Conservation (phyloP, 2,113 vertebrate genomes). For the Proterorhinus semilunaris region DNA sequence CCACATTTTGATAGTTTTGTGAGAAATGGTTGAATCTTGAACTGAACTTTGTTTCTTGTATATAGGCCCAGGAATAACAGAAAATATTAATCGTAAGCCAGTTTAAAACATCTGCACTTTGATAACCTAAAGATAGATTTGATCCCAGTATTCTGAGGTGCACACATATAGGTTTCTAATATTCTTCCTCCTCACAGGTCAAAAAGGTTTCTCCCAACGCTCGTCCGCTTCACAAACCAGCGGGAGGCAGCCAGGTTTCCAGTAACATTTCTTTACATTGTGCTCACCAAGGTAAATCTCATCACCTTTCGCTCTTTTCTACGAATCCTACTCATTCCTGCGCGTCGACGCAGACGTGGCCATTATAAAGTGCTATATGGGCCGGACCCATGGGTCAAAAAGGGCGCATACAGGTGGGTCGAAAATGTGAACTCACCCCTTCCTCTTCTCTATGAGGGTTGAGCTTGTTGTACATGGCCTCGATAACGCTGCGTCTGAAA, state of each 20-base stretch:
- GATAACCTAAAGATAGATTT: too few species aligned
- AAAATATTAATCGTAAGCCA: too few species aligned
- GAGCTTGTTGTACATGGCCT: constrained; percentile 97
- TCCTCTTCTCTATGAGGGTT: constrained; percentile 98
- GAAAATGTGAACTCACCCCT: constrained; percentile 85
- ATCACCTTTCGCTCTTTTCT: constrained; percentile 11
- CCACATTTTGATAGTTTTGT: too few species aligned
- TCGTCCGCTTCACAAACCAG: neutral
- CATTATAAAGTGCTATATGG: constrained; percentile 10
- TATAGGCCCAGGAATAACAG: too few species aligned
- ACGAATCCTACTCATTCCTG: constrained; percentile 7
- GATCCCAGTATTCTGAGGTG: too few species aligned
- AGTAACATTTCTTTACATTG: constrained; percentile 4
- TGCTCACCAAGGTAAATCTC: constrained; percentile 19
- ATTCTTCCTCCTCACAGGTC: neutral
- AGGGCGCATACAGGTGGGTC: constrained; percentile 29
- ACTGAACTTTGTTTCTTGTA: too few species aligned
- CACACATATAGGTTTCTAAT: neutral
- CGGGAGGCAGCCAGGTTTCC: neutral
- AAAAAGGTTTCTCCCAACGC: neutral
- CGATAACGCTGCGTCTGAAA: constrained; percentile 93
- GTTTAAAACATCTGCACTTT: too few species aligned
- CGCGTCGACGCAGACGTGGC: neutral
- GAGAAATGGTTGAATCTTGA: too few species aligned
- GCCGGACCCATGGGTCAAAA: constrained; percentile 10